Base-by-base conservation (phyloP, 2,113 vertebrate genomes). In the Rhabdomys dilectus region DNA sequence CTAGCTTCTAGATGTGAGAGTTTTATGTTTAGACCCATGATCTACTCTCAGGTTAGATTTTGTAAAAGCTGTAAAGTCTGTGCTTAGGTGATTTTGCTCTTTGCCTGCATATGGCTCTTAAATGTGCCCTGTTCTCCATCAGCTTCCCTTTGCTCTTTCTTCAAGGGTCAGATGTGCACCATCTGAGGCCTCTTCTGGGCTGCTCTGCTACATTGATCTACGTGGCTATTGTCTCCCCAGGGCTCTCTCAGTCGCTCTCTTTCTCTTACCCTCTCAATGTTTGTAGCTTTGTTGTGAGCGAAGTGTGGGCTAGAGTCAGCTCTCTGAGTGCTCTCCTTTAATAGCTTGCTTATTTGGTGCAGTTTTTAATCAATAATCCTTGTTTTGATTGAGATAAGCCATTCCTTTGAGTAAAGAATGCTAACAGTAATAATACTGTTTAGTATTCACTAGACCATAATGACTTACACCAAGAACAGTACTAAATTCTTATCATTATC, bases 301-400 rank as follows among this genome's bases (percentile, higher is more conserved):
- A 45, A 22, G 62, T 29, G 68, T 89, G 68, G 26, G 58, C 48
- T 39, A 58, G 45, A 31, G 16, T 80, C 70, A 34, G 60, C 42
- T n/a, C 15, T 96, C 51, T 92, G 66, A 91, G 24, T 64, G 21
- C 84, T 93, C 29, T 90, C 36, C 31, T 88, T 24, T 62, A 56
- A 82, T 51, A 81, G 45, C 29, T 48, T 66, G 16, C 42, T 48
- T 34, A 86, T 66, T 66, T 66, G 62, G 42, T 48, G 17, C 48
- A 48, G 64, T 34, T 48, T 95, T 88, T 78, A 48, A 78, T 76
- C 31, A 66, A 8, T 39, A 88, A 21, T 1, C 36, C 89, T 75
- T 68, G 12, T 89, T 94, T 93, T 78, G 75, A 53, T 39, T 91
- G 19, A 45, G 5, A 68, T 68, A 68, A 66, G 19, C 45, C 24